Conservation (phyloP, 2,797 vertebrate species). For the Gallinago nigripennis region DNA sequence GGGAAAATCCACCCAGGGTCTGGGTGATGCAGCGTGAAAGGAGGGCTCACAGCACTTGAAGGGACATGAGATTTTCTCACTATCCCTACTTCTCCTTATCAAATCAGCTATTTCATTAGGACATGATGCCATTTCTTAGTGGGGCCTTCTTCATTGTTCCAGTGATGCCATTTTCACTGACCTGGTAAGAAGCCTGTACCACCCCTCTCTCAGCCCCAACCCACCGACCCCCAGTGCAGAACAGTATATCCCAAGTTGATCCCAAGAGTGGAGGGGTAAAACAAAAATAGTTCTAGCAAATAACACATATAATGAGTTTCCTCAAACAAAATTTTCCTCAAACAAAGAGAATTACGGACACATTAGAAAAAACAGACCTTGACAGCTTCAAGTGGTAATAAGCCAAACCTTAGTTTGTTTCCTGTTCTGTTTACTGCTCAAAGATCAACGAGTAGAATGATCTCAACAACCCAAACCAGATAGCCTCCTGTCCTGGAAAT, state of each 20-base stretch:
- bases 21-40: neutral
- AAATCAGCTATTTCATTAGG: neutral
- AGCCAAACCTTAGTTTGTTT: neutral
- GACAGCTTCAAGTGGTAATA: neutral
- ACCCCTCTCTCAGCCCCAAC: neutral
- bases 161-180: neutral
- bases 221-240: accelerated
- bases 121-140: neutral
- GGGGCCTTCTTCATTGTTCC: neutral
- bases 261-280: accelerated
- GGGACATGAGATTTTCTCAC: neutral
- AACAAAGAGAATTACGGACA: neutral
- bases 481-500: neutral
- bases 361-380: neutral
- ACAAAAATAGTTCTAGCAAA: neutral
- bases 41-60: neutral
- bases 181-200: neutral
- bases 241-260: neutral
- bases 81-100: neutral
- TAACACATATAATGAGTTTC: neutral
- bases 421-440: neutral
- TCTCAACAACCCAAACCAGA: neutral
- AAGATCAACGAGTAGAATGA: neutral
- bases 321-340: neutral
- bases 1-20: neutral